Evolutionary conservation across 2,888 invertebrate genomes (phyloP), one percentile per base, ranked within the genome.

Genomic region (Drosophila mulleri): DNA sequence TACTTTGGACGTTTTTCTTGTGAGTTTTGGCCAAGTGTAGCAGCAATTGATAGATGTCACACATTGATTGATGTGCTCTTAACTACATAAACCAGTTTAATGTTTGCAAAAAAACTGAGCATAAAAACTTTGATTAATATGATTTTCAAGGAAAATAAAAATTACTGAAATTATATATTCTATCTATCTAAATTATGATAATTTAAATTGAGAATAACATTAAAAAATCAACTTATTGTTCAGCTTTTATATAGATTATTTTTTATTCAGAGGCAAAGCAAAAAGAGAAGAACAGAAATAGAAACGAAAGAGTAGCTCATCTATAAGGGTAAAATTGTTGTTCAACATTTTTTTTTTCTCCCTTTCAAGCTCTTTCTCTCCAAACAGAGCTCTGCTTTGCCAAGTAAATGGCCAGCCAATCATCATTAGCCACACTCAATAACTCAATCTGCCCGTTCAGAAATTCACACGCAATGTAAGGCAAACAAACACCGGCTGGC

Each of bases 61-160:
- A 11, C 5, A 23, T 37, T 57, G 57, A 32, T 57, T 57, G 44
- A 44, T 56, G 29, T 18, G 20, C 32, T 18, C 32, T 14, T 29
- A 26, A 29, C n/a, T 41, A 2, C 26, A 56, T 18, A 29, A 41
- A 39, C 32, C 41, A 20, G 14, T 29, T 32, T 2, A 1, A 8
- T 5, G 2, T 29, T 18, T 7, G 18, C 2, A 29, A 29, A 29
- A 29, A 48, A 18, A 18, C 12, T 32, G 32, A 18, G 50, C 14
- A 3, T 0, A 32, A 6, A 12, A 32, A 32, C 1, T 32, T 50
- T 50, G 50, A 50, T 50, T 32, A 0, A 12, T n/a, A 29, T n/a
- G 11, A n/a, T 47, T 47, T 26, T 47, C 0, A 16, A 7, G 23
- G 14, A 14, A 3, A 16, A 16, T 8, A 23, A 18, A 16, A 2